Conservation (phyloP, 2,113 vertebrate species). For the Carassius carassius region DNA sequence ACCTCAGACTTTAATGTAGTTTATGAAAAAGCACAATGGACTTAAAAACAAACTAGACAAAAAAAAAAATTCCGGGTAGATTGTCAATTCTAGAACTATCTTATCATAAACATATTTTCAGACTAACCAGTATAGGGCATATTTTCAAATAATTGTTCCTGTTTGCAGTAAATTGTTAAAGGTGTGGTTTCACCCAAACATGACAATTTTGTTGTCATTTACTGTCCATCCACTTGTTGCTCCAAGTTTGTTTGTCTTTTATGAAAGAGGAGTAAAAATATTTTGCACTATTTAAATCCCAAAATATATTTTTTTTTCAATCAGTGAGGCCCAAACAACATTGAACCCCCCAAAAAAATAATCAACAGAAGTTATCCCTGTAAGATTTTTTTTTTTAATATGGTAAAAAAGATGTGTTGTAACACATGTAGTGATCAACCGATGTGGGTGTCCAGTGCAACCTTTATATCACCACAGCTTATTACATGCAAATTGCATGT, state of each 20-base stretch:
- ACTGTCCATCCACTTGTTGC: neutral
- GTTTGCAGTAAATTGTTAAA: neutral
- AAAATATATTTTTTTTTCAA: neutral
- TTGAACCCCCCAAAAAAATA: neutral
- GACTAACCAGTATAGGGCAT: slow-evolving; percentile 14
- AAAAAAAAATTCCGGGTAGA: neutral
- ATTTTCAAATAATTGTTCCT: neutral
- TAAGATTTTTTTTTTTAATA: neutral
- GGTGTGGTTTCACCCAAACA: neutral
- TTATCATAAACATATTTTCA: neutral
- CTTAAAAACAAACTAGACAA: too few relatives aligned
- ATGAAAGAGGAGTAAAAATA: neutral
- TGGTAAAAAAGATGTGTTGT: neutral
- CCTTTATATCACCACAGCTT: neutral
- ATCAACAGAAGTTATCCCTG: neutral
- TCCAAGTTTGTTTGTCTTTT: neutral
- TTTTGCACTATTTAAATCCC: neutral
- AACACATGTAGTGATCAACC: neutral
- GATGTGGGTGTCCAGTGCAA: neutral
- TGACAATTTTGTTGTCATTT: neutral
- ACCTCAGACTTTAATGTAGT: too few relatives aligned
- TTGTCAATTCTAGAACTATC: neutral
- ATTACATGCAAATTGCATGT: neutral
- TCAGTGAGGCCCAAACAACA: neutral
- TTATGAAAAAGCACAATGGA: too few relatives aligned